Evolutionary conservation across 2,113 vertebrate species (phyloP).

Genomic region (Clupea harengus): DNA sequence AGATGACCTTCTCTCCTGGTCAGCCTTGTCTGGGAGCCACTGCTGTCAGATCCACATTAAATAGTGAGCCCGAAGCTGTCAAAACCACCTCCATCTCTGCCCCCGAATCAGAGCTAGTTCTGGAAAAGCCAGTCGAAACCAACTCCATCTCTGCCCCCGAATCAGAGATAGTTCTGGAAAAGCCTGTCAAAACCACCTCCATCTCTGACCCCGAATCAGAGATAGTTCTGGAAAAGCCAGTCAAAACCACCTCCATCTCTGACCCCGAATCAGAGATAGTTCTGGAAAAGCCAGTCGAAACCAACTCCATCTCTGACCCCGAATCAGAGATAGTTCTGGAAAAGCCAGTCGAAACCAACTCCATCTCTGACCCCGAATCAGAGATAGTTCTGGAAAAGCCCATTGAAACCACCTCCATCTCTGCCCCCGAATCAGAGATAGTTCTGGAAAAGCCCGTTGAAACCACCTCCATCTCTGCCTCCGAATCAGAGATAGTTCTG

Average conservation of each 20-base stretch:
- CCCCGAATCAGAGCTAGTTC: slow-evolving; percentile 19
- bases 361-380: not conserved
- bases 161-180: slow-evolving; percentile 24
- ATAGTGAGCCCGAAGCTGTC: not conserved
- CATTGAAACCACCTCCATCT: slow-evolving; percentile 29
- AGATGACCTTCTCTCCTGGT: slow-evolving; percentile 51
- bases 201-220: slow-evolving; percentile 17
- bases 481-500: slow-evolving; percentile 7
- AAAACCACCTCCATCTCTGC: not conserved
- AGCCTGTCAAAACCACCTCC: slow-evolving; percentile 18
- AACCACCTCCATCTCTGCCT: not conserved
- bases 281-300: slow-evolving; percentile 27
- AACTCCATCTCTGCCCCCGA: slow-evolving; percentile 26
- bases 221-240: slow-evolving; percentile 17
- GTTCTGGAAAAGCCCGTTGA: slow-evolving; percentile 28
- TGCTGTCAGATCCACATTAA: slow-evolving; percentile 13
- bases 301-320: no score
- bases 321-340: no score
- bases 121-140: slow-evolving; percentile 25
- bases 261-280: slow-evolving; percentile 20
- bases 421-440: slow-evolving; percentile 18
- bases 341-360: not conserved
- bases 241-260: slow-evolving; percentile 13
- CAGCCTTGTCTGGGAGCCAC: slow-evolving; percentile 21
- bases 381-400: slow-evolving; percentile 28